phyloP scores from a whole-genome alignment of 2,888 invertebrate genomes.

The Rhimphoctona megacephalus region DNA sequence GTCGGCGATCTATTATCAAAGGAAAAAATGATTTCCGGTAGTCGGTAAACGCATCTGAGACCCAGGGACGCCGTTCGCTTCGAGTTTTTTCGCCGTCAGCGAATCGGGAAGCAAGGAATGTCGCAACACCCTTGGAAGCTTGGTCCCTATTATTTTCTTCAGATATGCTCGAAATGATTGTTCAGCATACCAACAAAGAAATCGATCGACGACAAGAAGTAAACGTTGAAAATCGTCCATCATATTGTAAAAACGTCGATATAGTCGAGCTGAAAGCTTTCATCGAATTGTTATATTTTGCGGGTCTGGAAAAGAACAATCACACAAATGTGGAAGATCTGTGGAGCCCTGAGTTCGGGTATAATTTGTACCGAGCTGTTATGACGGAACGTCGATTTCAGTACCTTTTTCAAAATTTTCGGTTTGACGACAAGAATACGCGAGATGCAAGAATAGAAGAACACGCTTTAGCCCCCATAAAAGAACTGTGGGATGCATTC shows the following conservation, averaged over 20 bases:
- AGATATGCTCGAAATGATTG: slow-evolving; percentile 53
- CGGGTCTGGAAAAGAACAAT: slow-evolving; percentile 47
- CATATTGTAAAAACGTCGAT: slow-evolving; percentile 27
- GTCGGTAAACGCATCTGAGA: slow-evolving; percentile 34
- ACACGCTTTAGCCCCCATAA: slow-evolving; percentile 63
- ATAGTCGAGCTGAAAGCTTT: slow-evolving; percentile 63
- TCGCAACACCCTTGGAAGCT: slow-evolving; percentile 46
- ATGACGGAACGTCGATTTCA: slow-evolving; percentile 61
- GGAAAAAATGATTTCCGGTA: slow-evolving; percentile 53
- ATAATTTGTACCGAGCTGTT: slow-evolving; percentile 49
- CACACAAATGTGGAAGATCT: slow-evolving; percentile 52
- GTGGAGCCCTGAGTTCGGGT: slow-evolving; percentile 51
- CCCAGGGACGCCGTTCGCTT: slow-evolving; percentile 4
- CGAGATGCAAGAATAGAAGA: slow-evolving; percentile 35
- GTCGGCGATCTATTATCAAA: slow-evolving; percentile 45
- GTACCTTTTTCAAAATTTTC: slow-evolving; percentile 46
- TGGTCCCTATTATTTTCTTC: slow-evolving; percentile 43
- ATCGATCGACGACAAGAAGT: slow-evolving; percentile 27
- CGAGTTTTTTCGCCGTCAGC: slow-evolving; percentile 36
- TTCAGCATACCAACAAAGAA: slow-evolving; percentile 55
- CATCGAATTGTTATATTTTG: slow-evolving; percentile 60
- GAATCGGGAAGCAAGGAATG: slow-evolving; percentile 37
- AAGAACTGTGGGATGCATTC: slow-evolving; percentile 60
- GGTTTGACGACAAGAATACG: slow-evolving; percentile 65
- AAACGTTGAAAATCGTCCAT: slow-evolving; percentile 4